Percentiles rank a stretch among this genome's conserved stretches.
phyloP scores from a whole-genome alignment of 2,113 vertebrate genomes.

The Centropus bengalensis region DNA sequence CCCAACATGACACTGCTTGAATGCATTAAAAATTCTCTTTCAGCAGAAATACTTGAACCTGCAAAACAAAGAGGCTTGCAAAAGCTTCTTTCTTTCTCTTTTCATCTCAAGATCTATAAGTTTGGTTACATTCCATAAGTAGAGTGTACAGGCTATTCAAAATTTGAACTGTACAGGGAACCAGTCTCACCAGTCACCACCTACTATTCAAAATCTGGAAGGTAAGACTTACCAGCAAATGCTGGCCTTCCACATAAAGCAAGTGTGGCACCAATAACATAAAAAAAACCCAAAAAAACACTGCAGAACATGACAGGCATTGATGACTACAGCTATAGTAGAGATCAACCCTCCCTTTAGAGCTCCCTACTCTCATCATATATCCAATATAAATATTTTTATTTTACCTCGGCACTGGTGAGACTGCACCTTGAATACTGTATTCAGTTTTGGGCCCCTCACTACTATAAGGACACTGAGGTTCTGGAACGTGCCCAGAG shows the following conservation, averaged over 20 bases:
- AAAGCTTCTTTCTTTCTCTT: neutral
- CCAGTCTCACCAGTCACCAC: neutral
- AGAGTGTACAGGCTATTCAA: neutral
- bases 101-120: neutral
- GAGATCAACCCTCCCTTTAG: neutral
- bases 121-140: neutral
- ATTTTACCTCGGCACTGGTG: neutral
- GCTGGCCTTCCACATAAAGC: neutral
- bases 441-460: too few species aligned
- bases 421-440: too few species aligned
- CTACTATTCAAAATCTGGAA: neutral
- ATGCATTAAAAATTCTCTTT: neutral
- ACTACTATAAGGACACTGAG: too few species aligned
- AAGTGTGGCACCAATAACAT: neutral
- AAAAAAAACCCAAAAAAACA: neutral
- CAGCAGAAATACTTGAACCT: neutral
- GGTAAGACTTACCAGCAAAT: neutral
- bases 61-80: neutral
- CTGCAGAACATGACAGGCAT: neutral
- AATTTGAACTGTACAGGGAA: neutral
- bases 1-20: neutral
- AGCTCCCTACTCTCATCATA: neutral
- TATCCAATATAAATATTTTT: neutral
- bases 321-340: neutral
- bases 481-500: too few species aligned